Percentiles rank a stretch among this genome's conserved stretches.
Conservation (phyloP, 2,797 vertebrate species). For the Oryzias dopingdopingensis region DNA sequence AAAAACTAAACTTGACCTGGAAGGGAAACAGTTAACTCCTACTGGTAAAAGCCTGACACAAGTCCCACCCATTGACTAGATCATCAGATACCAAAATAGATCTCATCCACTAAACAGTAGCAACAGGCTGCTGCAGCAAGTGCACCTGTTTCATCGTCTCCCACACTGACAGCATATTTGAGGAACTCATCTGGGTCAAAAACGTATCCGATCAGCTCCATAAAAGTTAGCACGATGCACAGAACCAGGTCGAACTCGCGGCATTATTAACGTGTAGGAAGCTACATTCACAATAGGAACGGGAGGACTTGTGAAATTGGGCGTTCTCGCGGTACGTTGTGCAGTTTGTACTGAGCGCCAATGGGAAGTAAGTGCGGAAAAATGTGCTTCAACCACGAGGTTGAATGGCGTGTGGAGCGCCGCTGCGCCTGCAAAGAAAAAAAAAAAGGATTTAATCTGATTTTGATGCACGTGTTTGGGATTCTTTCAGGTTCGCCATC, state of each 20-base stretch:
- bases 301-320: neutral
- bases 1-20: too few relatives aligned
- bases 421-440: neutral
- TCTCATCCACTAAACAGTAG: constrained; percentile 42
- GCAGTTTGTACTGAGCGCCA: constrained; percentile 30
- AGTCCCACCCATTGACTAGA: constrained; percentile 58
- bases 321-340: neutral
- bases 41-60: constrained; percentile 25
- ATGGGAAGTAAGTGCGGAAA: constrained; percentile 49
- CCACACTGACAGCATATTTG: constrained; percentile 23
- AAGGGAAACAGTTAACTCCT: neutral
- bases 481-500: too few relatives aligned
- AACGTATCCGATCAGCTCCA: too few relatives aligned
- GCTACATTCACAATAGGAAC: neutral
- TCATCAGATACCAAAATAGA: constrained; percentile 78
- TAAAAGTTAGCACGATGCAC: too few relatives aligned
- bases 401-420: constrained; percentile 35
- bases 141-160: constrained; percentile 77
- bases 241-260: too few relatives aligned
- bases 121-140: constrained; percentile 63
- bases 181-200: neutral
- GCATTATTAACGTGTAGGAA: too few relatives aligned
- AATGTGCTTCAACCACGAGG: constrained; percentile 71
- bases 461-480: neutral
- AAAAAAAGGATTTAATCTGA: neutral